Conservation (phyloP, 2,888 invertebrate species). For the Bellardia bayeri region DNA sequence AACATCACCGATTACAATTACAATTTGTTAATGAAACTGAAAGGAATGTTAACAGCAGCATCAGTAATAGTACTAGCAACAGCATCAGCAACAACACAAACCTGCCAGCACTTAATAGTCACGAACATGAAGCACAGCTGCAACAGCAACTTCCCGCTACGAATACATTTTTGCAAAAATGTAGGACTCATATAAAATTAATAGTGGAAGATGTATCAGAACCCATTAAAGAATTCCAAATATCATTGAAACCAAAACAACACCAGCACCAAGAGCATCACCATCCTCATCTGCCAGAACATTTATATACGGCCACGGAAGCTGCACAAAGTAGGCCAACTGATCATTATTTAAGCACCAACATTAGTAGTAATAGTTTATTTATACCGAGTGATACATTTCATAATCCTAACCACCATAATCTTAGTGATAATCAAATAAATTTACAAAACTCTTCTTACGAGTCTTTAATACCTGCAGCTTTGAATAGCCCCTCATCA, state of each 20-base stretch:
- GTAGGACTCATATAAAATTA: slow-evolving; percentile 79
- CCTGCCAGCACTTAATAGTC: slow-evolving; percentile 27
- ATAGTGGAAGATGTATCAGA: slow-evolving; percentile 77
- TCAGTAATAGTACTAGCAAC: slow-evolving; percentile 12
- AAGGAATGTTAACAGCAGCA: slow-evolving; percentile 34
- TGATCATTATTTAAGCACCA: slow-evolving; percentile 25
- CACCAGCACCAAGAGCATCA: slow-evolving; percentile 37
- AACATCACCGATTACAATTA: slow-evolving; percentile 28
- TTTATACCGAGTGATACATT: slow-evolving; percentile 15
- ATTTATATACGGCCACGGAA: not conserved
- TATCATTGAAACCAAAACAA: slow-evolving; percentile 77
- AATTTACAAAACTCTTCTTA: slow-evolving; percentile 62
- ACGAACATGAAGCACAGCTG: not conserved
- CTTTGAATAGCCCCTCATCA: not conserved
- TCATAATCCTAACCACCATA: slow-evolving; percentile 53
- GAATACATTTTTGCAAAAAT: slow-evolving; percentile 70
- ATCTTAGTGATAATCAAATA: slow-evolving; percentile 76
- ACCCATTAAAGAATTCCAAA: slow-evolving; percentile 81
- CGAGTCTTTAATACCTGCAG: slow-evolving; percentile 18
- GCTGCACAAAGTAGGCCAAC: slow-evolving; percentile 20
- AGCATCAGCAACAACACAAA: slow-evolving; percentile 34
- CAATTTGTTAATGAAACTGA: slow-evolving; percentile 41
- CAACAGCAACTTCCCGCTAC: slow-evolving; percentile 8
- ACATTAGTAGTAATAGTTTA: slow-evolving; percentile 32
- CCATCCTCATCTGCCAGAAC: slow-evolving; percentile 60